A percentile compares a stretch with the other conserved stretches of the same genome.
Conservation (phyloP, 2,113 vertebrate genomes). For the Ia io region DNA sequence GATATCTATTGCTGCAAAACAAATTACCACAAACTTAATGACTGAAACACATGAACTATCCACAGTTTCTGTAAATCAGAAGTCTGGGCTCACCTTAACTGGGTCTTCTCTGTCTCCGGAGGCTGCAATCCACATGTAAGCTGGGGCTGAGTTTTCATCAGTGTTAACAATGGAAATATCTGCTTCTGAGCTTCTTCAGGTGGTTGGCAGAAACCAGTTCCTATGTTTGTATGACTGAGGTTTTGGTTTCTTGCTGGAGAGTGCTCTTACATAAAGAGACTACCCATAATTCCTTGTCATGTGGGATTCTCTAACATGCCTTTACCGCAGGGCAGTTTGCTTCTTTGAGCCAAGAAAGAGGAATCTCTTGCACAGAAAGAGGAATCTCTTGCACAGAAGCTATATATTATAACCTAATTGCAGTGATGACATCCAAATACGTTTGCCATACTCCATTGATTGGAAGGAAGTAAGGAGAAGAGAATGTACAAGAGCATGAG, state of each 20-base stretch:
- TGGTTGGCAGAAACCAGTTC: background rate
- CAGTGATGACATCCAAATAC: background rate
- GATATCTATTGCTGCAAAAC: background rate
- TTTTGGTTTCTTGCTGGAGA: background rate
- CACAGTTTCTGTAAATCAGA: background rate
- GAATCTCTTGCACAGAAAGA: background rate
- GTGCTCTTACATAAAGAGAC: background rate
- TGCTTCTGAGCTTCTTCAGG: background rate
- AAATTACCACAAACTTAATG: background rate
- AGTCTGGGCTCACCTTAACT: background rate
- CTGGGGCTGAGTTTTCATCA: background rate
- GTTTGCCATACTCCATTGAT: background rate
- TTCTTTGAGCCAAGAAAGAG: background rate
- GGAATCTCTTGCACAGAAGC: background rate
- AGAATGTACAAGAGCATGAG: background rate
- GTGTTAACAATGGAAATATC: background rate
- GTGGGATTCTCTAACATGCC: background rate
- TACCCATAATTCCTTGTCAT: background rate
- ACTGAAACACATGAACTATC: background rate
- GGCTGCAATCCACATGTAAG: background rate
- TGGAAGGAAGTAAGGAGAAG: background rate
- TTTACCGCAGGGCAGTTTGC: background rate
- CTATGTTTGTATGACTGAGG: background rate
- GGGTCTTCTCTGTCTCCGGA: background rate
- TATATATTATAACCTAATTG: background rate